Evolutionary conservation across 2,113 vertebrate species (phyloP).

Genomic region (Apodemus speciosus): DNA sequence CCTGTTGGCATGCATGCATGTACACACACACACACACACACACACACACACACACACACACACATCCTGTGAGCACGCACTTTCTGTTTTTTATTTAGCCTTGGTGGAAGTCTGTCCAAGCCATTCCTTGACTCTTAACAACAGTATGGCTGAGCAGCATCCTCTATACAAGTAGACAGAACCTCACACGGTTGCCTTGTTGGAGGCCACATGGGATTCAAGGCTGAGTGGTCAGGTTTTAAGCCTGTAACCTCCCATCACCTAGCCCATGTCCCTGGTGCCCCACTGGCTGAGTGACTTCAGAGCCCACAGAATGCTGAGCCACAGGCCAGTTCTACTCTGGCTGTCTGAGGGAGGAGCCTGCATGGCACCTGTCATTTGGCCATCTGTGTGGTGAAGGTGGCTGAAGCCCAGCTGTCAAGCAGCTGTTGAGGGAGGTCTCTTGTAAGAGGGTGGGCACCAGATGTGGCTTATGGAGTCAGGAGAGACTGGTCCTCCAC

Average conservation of each 20-base stretch:
- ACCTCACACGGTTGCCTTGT: neutral
- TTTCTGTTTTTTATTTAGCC: neutral
- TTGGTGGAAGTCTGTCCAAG: neutral
- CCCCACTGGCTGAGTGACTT: too few species aligned
- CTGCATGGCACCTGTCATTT: neutral
- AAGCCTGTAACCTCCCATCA: neutral
- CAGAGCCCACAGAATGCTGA: rapidly evolving
- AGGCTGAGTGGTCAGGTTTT: neutral
- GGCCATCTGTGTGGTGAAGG: neutral
- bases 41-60: neutral
- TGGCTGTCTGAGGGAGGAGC: neutral
- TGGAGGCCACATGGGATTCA: neutral
- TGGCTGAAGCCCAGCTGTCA: neutral
- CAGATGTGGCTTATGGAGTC: neutral
- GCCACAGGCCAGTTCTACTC: neutral
- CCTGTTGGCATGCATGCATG: neutral
- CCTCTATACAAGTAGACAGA: neutral
- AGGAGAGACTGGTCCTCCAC: neutral
- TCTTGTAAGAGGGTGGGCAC: neutral
- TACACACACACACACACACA: neutral
- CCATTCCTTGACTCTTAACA: neutral
- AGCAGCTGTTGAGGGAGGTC: neutral
- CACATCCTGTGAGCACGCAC: too few species aligned
- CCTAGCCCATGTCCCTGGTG: neutral
- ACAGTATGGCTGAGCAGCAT: rapidly evolving